Base-by-base conservation (phyloP, 2,888 invertebrate genomes). In the Balanococcus diminutus region DNA sequence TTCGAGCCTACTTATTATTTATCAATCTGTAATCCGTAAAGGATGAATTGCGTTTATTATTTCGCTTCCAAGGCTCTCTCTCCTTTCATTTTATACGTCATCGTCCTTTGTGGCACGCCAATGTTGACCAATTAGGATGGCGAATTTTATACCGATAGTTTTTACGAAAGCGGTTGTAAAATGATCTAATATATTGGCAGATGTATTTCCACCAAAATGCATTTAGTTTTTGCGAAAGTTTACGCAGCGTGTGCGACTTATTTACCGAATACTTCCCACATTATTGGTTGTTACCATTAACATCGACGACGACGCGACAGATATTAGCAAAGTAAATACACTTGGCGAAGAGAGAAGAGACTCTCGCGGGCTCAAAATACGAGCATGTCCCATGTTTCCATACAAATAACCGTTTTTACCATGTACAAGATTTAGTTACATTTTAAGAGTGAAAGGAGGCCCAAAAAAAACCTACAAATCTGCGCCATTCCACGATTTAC, bases 1-100 rank as follows among this genome's bases (percentile, higher is more conserved):
- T 72, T 72, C 42, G 42, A 75, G 85, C 85, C 85, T 79, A 85
- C 85, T 85, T 85, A 85, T 85, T 85, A 85, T 85, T 85, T 85
- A 85, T 85, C 85, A 85, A 85, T 85, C 85, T 51, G 28, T 67
- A 67, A 31, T 22, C 19, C n/a, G 25, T 67, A 14, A 1, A 28
- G 16, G 67, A 67, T 67, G 67, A 67, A 67, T 67, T 28, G 67
- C 67, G 67, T 67, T 67, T 67, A 28, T 67, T 28, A 28, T 16
- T 28, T 28, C 8, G 36, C 8, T 36, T 6, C 8, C 36, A 4
- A 36, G 4, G 4, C 3, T 36, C 8, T 36, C 36, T 36, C 5
- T 36, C 8, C 8, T 56, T 56, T 56, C 11, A 22, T 28, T 67
- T 67, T 67, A n/a, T n/a, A 67, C 67, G 67, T 67, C 67, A 28